Base-by-base conservation (phyloP, 2,113 vertebrate species). In the Paedocypris sp. region DNA sequence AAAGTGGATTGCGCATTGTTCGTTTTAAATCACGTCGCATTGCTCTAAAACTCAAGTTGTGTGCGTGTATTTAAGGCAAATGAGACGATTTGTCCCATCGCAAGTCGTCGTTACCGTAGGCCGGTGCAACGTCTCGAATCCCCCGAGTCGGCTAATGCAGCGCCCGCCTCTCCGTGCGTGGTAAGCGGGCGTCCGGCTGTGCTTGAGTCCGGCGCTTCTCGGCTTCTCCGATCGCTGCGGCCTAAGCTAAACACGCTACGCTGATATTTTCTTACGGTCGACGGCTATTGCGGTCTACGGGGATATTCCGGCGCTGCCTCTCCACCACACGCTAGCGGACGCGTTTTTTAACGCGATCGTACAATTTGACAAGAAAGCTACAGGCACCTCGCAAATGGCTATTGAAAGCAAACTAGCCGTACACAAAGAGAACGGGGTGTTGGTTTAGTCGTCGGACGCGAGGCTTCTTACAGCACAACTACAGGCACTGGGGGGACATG, bases 391-490 rank as follows among this genome's bases (percentile, higher is more conserved):
- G 56, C 48, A 63, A 49, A 54, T 42, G 64, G 43, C 66, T 68
- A 72, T 86, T 85, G 82, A 73, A 83, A 85, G 84, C 79, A 83
- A 87, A 83, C 85, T 72, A 85, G 86, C 85, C 87, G 64, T 71
- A 69, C 59, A 68, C 83, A 85, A 85, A 84, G 83, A 82, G 83
- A 79, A 84, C 80, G 80, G 52, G 81, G 84, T 81, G 72, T 74
- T 74, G 72, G 87, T 85, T 82, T 77, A 66, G 83, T 82, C 72
- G 80, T 76, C 76, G 70, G 83, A 68, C 49, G 84, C 82, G 83
- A 85, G 85, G 89, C 86, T 89, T 86, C 88, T 77, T 82, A 91
- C 85, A 91, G 89, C 89, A 91, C 89, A 87, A 91, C 89, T 91
- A 91, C 89, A 82, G 89, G 89, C 88, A 87, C 89, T 56, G 85